A percentile compares a stretch with the other conserved stretches of the same genome.
phyloP scores from a whole-genome alignment of 2,113 vertebrate genomes.

The Abramis brama region DNA sequence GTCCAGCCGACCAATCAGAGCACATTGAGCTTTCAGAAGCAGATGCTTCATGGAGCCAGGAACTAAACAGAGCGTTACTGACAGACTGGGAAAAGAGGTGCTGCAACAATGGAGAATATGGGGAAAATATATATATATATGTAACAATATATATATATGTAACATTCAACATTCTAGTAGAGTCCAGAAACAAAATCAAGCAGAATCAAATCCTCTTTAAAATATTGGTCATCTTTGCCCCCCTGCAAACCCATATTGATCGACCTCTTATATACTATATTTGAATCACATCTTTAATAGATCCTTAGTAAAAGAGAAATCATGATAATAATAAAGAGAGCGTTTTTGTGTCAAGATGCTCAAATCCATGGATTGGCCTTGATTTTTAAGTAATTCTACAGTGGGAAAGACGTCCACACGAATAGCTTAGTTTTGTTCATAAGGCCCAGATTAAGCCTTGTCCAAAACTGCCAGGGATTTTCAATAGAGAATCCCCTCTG shows the following conservation, averaged over 20 bases:
- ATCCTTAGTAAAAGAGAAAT: neutral
- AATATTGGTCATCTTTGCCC: neutral
- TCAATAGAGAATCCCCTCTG: constrained; percentile 20
- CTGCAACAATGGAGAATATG: no score
- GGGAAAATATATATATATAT: no score
- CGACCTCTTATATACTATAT: neutral
- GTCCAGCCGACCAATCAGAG: no score
- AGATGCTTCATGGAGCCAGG: no score
- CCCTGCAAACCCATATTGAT: neutral
- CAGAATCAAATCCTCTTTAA: neutral
- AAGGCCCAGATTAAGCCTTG: constrained; percentile 29
- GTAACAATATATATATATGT: no score
- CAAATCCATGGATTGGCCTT: constrained; percentile 21
- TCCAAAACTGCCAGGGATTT: constrained; percentile 37
- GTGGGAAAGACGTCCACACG: neutral
- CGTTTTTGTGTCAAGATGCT: neutral
- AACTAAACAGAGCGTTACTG: no score
- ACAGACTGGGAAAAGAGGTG: no score
- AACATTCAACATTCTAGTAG: no score
- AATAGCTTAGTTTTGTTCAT: constrained; percentile 24
- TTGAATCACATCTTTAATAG: neutral
- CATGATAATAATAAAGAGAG: neutral
- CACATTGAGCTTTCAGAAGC: no score
- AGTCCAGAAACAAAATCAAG: no score
- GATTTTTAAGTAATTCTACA: neutral